Percentiles rank a stretch among this genome's conserved stretches.
These are phyloP conservation scores for Equus przewalskii DNA, from an alignment of 2,113 vertebrate genomes.

Conservation along the genomic window DNA sequence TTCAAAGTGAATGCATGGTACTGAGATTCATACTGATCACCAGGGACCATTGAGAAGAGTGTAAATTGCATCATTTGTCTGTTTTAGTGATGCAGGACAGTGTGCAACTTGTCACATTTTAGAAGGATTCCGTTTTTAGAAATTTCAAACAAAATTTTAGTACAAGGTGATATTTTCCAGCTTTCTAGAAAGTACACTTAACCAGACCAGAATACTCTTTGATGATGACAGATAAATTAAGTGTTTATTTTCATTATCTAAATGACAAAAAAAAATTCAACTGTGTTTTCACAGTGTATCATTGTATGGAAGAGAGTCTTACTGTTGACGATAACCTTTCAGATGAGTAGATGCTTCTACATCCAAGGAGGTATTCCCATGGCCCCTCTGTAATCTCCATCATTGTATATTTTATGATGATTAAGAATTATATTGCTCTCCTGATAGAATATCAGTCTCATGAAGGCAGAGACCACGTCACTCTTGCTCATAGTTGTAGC, in stretches of 20 bases:
- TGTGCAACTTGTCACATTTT: neutral
- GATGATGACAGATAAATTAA: neutral
- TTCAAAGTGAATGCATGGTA: neutral
- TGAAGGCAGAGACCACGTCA: neutral
- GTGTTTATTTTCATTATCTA: slow-evolving; percentile 20
- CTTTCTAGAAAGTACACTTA: neutral
- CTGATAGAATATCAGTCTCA: neutral
- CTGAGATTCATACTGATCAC: neutral
- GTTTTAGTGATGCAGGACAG: neutral
- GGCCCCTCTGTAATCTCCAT: neutral
- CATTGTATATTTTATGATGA: neutral
- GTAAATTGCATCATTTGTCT: neutral
- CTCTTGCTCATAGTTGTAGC: neutral
- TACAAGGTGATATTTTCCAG: neutral
- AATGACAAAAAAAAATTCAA: neutral
- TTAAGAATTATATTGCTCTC: neutral
- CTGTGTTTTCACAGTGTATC: neutral
- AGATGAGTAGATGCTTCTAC: neutral
- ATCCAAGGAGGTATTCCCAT: neutral
- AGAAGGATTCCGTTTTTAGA: slow-evolving; percentile 51
- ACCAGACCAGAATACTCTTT: neutral
- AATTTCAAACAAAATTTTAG: slow-evolving; percentile 35
- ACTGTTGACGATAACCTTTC: neutral
- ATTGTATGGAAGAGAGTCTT: neutral
- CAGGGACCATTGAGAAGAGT: neutral